Evolutionary conservation across 2,888 invertebrate species (phyloP).

Genomic region (Autographa pulchrina): DNA sequence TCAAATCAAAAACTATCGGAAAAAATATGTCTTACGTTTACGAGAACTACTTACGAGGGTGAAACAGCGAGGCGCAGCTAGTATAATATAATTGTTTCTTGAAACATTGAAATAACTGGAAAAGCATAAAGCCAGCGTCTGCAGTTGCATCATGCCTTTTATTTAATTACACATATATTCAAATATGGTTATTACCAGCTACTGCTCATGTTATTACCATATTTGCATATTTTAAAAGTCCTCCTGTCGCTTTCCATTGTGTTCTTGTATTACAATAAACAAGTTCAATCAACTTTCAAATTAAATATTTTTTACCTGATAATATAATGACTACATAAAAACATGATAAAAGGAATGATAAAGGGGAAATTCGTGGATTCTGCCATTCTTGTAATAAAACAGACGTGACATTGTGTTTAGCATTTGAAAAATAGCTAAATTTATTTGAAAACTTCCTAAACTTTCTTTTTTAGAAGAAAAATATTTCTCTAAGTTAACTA

Average conservation of each 20-base stretch:
- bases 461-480: no score
- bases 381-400: neutral
- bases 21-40: no score
- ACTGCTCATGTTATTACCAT: conserved; percentile 5
- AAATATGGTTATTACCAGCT: conserved; percentile 9
- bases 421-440: no score
- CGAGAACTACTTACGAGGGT: no score
- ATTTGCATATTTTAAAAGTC: conserved; percentile 12
- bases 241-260: conserved; percentile 21
- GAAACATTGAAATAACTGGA: neutral
- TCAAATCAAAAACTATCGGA: no score
- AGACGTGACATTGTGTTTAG: neutral
- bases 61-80: no score
- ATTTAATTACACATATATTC: neutral
- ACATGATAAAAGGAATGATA: neutral
- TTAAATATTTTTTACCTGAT: neutral
- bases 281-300: conserved; percentile 7
- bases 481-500: no score
- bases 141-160: neutral
- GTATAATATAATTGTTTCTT: neutral
- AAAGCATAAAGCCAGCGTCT: neutral
- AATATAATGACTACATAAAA: neutral
- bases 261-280: conserved; percentile 25
- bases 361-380: neutral
- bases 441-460: no score